These are phyloP conservation scores for Muricea muricata DNA, from an alignment of 92 coral and sea anemone genomes.

Conservation along the genomic window DNA sequence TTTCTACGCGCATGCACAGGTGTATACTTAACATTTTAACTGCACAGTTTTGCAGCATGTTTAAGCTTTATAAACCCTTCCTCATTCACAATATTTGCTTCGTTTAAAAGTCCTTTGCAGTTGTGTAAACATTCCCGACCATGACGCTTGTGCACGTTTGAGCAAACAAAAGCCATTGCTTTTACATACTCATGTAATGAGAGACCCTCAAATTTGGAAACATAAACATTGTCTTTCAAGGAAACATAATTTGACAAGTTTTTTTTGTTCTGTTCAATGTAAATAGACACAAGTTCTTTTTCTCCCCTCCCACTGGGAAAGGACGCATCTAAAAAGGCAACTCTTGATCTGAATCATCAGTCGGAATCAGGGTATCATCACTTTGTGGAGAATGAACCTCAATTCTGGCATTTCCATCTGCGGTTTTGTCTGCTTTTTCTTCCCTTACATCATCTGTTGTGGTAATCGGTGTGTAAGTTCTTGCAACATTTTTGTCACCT, in stretches of 20 bases:
- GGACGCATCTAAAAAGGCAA: background rate
- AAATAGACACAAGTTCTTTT: background rate
- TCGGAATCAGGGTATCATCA: background rate
- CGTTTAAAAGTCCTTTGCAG: conserved; percentile 41
- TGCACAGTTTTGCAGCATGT: conserved; percentile 16
- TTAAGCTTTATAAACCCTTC: too few relatives aligned
- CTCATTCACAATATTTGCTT: conserved; percentile 12
- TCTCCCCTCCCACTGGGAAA: background rate
- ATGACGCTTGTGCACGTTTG: background rate
- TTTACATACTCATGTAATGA: conserved; percentile 26
- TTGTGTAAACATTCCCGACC: conserved; percentile 1
- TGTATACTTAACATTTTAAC: conserved; percentile 11
- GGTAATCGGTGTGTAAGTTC: too few relatives aligned
- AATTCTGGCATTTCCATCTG: too few relatives aligned
- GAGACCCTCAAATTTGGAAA: conserved; percentile 42
- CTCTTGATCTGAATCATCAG: background rate
- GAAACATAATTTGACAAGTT: conserved; percentile 26
- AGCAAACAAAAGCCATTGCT: conserved; percentile 9
- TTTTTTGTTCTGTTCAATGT: conserved; percentile 21
- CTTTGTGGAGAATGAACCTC: background rate
- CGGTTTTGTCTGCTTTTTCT: background rate
- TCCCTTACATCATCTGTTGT: too few relatives aligned
- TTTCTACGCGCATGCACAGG: conserved; percentile 35
- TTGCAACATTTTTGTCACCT: too few relatives aligned
- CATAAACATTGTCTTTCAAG: conserved; percentile 24